Conservation (phyloP, 2,888 invertebrate species). For the Caradrina clavipalpis region DNA sequence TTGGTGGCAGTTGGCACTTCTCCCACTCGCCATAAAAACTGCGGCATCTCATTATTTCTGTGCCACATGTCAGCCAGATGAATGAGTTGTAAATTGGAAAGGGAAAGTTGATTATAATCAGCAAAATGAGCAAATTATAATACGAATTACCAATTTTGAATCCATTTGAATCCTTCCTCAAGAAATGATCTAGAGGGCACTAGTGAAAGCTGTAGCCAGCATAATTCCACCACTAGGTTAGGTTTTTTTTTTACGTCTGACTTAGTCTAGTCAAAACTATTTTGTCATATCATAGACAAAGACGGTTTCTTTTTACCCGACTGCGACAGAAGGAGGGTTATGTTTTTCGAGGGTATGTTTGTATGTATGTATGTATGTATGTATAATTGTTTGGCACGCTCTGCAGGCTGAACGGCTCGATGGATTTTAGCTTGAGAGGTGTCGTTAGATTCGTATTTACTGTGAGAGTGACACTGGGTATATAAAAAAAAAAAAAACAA, state of each 20-base stretch:
- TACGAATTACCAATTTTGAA: slow-evolving; percentile 7
- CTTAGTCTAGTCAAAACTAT: too few species aligned
- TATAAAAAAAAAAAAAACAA: too few species aligned
- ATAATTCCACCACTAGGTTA: background rate
- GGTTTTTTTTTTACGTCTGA: background rate
- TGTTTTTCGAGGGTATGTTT: too few species aligned
- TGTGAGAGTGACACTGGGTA: too few species aligned
- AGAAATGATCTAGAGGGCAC: background rate
- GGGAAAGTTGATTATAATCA: slow-evolving; percentile 30
- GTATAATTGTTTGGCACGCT: too few species aligned
- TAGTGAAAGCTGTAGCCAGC: slow-evolving; percentile 2
- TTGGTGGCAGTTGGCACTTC: slow-evolving; percentile 23
- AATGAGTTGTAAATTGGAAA: slow-evolving; percentile 39
- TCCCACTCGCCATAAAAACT: slow-evolving; percentile 41
- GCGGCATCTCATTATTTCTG: slow-evolving; percentile 34
- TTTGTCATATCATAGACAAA: too few species aligned
- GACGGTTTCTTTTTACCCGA: too few species aligned
- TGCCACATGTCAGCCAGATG: slow-evolving; percentile 38
- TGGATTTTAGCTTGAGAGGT: too few species aligned
- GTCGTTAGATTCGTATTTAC: too few species aligned
- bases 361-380: too few species aligned
- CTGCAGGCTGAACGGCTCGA: too few species aligned
- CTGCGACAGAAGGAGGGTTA: too few species aligned
- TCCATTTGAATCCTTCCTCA: background rate
- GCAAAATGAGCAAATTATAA: slow-evolving; percentile 22